Evolutionary conservation across 1,140 invertebrate genomes (phyloP).

Genomic region (Eriocheir sinensis): DNA sequence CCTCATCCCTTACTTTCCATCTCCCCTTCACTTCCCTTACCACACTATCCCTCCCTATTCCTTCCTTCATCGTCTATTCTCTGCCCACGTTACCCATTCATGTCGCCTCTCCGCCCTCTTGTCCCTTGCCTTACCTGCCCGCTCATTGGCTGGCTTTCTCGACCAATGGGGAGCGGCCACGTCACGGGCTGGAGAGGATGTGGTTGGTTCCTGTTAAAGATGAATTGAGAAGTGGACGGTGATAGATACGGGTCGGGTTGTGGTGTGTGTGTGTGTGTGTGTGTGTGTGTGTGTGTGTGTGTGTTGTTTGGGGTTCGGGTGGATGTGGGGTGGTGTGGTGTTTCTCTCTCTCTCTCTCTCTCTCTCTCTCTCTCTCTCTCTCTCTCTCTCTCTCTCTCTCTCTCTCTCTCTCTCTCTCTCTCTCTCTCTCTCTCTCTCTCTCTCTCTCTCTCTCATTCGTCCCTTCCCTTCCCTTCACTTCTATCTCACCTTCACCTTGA

Average conservation of each 20-base stretch:
- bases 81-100: not conserved
- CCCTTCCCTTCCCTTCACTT: too few relatives aligned
- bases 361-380: not conserved
- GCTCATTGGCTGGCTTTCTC: not conserved
- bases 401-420: conserved; percentile 43
- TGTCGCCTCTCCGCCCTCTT: not conserved
- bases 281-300: not conserved
- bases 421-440: conserved; percentile 40
- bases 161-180: not conserved
- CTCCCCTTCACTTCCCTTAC: not conserved
- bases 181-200: too few relatives aligned
- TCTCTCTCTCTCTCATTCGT: not conserved
- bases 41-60: not conserved
- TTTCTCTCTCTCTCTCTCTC: not conserved
- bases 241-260: not conserved
- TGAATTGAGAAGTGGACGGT: not conserved
- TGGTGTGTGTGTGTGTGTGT: too few relatives aligned
- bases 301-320: not conserved
- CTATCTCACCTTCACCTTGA: not conserved
- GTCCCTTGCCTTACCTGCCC: too few relatives aligned
- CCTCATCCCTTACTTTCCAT: not conserved
- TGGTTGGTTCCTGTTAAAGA: not conserved
- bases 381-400: conserved; percentile 54
- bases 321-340: not conserved
- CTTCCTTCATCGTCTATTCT: not conserved